Base-by-base conservation (phyloP, 2,797 vertebrate species). In the Tapera naevia region DNA sequence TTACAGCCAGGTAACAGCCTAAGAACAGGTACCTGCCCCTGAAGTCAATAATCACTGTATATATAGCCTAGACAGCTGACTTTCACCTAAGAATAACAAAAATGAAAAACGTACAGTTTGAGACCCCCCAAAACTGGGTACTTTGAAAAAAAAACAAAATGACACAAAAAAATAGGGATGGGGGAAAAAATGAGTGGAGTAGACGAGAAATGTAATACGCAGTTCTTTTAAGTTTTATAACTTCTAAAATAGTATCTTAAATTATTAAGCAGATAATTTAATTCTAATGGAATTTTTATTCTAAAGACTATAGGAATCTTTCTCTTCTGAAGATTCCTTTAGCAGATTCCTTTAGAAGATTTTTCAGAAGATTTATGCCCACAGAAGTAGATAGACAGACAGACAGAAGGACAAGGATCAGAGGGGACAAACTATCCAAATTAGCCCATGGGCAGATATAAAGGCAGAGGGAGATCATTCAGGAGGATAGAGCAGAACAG, bases 261-360 rank as follows among this genome's bases (percentile, higher is more conserved):
- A 85, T 60, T 74, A 76, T 41, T 82, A 80, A 60, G 25, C 15
- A 54, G 7, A 13, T 41, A 60, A 56, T 72, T 53, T 45, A 57
- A 53, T 46, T 91, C 70, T 45, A 73, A 73, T 28, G 21, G 23
- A 41, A 22, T 15, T 88, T 93, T 76, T 73, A 62, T n/a, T 86
- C 58, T 75, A 62, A 46, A 54, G 17, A 16, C 13, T 56, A n/a
- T 84, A 48, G 22, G 46, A 48, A 86, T n/a, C n/a, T n/a, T n/a
- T n/a, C n/a, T n/a, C n/a, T n/a, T n/a, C n/a, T n/a, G n/a, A n/a
- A n/a, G n/a, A n/a, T n/a, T n/a, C n/a, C n/a, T n/a, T n/a, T n/a
- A n/a, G n/a, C n/a, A n/a, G n/a, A n/a, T n/a, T n/a, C n/a, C n/a
- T n/a, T n/a, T n/a, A n/a, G n/a, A 19, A n/a, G n/a, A 19, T 39